Conservation (phyloP, 2,113 vertebrate species). For the Pao palembangensis region DNA sequence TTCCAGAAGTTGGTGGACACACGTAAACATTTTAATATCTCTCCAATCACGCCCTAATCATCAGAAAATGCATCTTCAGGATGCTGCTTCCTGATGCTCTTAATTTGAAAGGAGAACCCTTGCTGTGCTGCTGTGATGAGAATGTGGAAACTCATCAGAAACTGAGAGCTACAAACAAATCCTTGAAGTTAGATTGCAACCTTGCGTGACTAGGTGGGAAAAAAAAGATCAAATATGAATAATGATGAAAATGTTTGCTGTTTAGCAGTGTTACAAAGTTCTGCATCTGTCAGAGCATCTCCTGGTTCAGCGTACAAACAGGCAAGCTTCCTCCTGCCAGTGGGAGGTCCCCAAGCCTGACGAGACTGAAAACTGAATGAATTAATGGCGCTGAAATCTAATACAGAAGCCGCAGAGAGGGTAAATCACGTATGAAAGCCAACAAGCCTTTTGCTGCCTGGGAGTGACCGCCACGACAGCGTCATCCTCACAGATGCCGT, state of each 20-base stretch:
- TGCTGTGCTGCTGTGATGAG: too few species aligned
- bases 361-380: conserved; percentile 46
- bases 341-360: conserved; percentile 32
- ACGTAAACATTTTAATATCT: too few species aligned
- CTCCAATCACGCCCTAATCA: too few species aligned
- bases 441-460: conserved; percentile 4
- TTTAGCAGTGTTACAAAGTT: background rate
- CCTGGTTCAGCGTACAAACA: background rate
- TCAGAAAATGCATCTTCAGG: too few species aligned
- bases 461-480: too few species aligned
- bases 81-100: too few species aligned
- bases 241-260: background rate
- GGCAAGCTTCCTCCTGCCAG: conserved; percentile 23
- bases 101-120: too few species aligned
- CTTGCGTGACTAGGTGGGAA: background rate
- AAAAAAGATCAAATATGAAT: conserved; percentile 8
- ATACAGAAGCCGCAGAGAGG: conserved; percentile 36
- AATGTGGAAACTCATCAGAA: background rate
- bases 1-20: too few species aligned
- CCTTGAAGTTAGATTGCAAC: conserved; percentile 24
- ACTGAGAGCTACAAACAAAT: conserved; percentile 15
- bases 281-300: too few species aligned
- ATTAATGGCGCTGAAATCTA: conserved; percentile 47
- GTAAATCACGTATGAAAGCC: conserved; percentile 33
- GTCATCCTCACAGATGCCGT: too few species aligned